Base-by-base conservation (phyloP, 2,888 invertebrate genomes). In the Eledona agricola region DNA sequence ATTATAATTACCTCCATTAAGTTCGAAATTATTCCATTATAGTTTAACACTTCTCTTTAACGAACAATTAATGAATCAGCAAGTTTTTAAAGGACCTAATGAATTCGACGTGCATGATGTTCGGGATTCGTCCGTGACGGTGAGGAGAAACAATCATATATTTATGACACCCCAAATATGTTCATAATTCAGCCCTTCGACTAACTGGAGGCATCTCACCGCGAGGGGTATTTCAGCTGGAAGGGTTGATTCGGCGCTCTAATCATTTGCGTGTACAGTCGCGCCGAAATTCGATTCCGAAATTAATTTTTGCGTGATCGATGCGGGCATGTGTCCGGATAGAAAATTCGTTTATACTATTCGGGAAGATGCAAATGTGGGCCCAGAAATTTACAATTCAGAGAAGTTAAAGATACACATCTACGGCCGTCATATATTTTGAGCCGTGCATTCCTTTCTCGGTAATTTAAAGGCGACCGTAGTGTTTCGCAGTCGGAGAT, bases 91-190 rank as follows among this genome's bases (percentile, higher is more conserved):
- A 54, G 31, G 38, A 35, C 45, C 43, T 54, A 53, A 54, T 43
- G 42, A 42, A 15, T 38, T 25, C 26, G 47, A 46, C 46, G 7
- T 47, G 12, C 35, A 43, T 22, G 51, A 51, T 19, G 19, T 23
- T 43, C 29, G 11, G 29, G 29, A 35, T 22, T 35, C 22, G 11
- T 26, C 13, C 25, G 32, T 20, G 16, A 10, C 17, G 23, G 59
- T 47, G 60, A 59, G 58, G 56, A 55, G 58, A 64, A 67, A 66
- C 67, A 67, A 68, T 69, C 63, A 62, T 65, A 70, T 70, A 71
- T 71, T 71, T 71, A 71, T 70, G 65, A 69, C 69, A 63, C 70
- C 69, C 69, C 67, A 69, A 71, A 70, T 72, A 71, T 70, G 70
- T 63, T 68, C 67, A 70, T 70, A 70, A 71, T 70, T 72, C 66